These are phyloP conservation scores for Bucorvus abyssinicus DNA, from an alignment of 2,797 vertebrate species.

Conservation along the genomic window DNA sequence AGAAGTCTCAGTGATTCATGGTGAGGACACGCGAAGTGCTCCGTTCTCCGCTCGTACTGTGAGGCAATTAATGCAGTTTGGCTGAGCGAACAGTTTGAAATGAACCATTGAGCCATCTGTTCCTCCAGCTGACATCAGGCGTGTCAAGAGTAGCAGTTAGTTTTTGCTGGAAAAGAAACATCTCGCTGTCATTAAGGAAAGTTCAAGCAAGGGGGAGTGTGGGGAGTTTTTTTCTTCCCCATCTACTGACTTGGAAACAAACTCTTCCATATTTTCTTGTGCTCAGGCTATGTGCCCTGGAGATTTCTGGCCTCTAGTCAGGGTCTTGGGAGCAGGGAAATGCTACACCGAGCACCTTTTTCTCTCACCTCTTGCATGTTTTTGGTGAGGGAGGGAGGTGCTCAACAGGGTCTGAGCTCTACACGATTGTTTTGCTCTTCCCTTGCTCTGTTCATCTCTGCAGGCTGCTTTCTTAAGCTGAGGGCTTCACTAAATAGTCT, in stretches of 20 bases:
- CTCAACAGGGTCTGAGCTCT: neutral
- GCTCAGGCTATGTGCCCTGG: neutral
- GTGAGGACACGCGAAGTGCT: neutral
- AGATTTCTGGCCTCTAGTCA: neutral
- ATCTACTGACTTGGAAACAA: neutral
- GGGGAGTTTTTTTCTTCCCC: neutral
- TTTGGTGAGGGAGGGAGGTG: neutral
- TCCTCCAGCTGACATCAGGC: conserved; percentile 62
- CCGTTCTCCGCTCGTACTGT: neutral
- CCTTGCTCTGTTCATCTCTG: neutral
- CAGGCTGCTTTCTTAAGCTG: neutral
- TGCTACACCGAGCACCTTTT: neutral
- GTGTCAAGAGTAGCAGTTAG: conserved; percentile 16
- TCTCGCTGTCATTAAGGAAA: conserved; percentile 2
- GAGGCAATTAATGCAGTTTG: conserved; percentile 61
- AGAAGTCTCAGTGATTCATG: neutral
- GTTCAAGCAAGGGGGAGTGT: neutral
- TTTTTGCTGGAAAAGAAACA: conserved; percentile 37
- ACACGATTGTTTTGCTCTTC: neutral
- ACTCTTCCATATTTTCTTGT: neutral
- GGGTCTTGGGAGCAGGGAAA: neutral
- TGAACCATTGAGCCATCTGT: conserved; percentile 68
- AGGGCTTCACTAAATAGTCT: neutral
- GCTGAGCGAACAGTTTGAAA: conserved; percentile 49
- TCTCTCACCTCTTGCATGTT: neutral